Evolutionary conservation across 2,797 vertebrate genomes (phyloP), one percentile per base, ranked within the genome.

Genomic region (Sebastiscus albofasciatus): DNA sequence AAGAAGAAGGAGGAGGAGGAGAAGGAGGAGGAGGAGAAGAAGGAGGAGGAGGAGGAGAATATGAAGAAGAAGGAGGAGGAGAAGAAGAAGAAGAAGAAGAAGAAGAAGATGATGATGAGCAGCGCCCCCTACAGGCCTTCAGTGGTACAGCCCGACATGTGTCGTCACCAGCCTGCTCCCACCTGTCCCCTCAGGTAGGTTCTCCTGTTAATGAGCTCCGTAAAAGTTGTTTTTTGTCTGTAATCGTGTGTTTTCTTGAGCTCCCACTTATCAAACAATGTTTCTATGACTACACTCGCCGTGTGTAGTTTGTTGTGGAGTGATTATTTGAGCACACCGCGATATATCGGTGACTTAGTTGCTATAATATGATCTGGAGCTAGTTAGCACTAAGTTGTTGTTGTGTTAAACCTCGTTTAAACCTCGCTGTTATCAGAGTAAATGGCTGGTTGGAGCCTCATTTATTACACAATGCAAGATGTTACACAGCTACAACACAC

Each of bases 21-120:
- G 1, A 1, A 11, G 11, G 0, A 4, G 1, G 1, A 12, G 3
- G 1, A 36, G 34, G 0, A 12, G 33, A 0, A 4, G 34, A 2
- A 5, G 11, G 8, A 33, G 31, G 4, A 12, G 34, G 2, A 34
- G 31, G 0, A 4, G 9, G 3, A 34, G 33, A 0, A 10, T n/a
- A n/a, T n/a, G 33, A 1, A 4, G 0, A 3, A 10, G 3, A 0
- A 8, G 2, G 0, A 8, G 0, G 9, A 9, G 1, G 0, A 10
- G 3, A 7, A 7, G 8, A 1, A 34, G 10, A 1, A 11, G 10
- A 9, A 36, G 34, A 12, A 39, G 36, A 0, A 42, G 5, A 1
- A 39, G 39, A 42, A 39, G 39, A 42, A 14, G 39, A 0, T 6
- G 39, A 14, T 0, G 39, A 16, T 16, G 16, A 18, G n/a, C n/a